These are phyloP conservation scores for Asbolus verrucosus DNA, from an alignment of 1,140 invertebrate species.

Conservation along the genomic window DNA sequence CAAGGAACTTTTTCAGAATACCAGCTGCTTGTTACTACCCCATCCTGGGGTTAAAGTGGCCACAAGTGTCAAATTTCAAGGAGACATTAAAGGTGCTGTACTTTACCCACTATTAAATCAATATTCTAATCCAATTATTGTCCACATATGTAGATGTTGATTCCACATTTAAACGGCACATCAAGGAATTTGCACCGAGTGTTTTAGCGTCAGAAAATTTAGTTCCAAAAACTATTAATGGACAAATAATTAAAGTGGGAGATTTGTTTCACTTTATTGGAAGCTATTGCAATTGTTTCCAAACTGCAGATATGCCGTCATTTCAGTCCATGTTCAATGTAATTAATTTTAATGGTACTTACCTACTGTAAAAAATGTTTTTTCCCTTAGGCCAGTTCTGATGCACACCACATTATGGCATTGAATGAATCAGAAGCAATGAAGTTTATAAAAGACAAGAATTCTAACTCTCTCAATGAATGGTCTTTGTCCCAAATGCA, in stretches of 20 bases:
- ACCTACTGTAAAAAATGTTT: no score
- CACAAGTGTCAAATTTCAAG: background rate
- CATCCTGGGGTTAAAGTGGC: background rate
- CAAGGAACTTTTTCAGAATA: background rate
- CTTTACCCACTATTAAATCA: background rate
- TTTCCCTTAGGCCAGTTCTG: no score
- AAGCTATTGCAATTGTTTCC: background rate
- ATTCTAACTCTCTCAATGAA: no score
- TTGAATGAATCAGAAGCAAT: no score
- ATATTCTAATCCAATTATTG: background rate
- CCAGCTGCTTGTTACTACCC: background rate
- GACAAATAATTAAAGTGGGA: background rate
- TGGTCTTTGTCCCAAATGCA: no score
- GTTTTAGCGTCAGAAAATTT: background rate
- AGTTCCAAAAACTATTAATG: background rate
- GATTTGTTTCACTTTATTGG: background rate
- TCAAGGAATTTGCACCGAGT: background rate
- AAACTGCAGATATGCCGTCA: background rate
- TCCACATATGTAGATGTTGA: background rate
- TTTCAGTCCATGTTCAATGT: background rate
- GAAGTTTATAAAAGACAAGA: no score
- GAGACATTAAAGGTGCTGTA: background rate
- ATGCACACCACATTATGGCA: no score
- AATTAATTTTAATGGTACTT: no score
- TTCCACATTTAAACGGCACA: background rate